A percentile compares a stretch with the other conserved stretches of the same genome.
phyloP scores from a whole-genome alignment of 2,113 vertebrate genomes.

The Urocynchramus pylzowi region DNA sequence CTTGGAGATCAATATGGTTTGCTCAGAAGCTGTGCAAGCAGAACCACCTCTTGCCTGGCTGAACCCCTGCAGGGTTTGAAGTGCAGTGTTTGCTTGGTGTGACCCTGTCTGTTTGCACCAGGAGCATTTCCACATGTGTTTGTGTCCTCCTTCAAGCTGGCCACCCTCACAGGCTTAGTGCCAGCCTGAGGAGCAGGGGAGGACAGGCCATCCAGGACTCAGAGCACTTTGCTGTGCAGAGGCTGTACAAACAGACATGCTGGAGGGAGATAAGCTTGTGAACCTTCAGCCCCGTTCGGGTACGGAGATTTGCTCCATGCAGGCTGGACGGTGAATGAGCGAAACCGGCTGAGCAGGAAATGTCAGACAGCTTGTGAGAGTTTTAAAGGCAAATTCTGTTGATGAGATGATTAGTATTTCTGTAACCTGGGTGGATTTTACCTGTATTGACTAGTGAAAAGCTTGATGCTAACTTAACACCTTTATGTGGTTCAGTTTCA shows the following conservation, averaged over 20 bases:
- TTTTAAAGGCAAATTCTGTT: background rate
- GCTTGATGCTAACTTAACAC: background rate
- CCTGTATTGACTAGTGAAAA: background rate
- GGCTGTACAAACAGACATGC: background rate
- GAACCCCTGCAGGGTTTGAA: background rate
- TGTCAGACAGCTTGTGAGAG: background rate
- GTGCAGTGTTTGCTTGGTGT: background rate
- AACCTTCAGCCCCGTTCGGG: background rate
- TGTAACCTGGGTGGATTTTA: background rate
- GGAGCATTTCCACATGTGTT: background rate
- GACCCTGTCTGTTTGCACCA: background rate
- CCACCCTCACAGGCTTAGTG: background rate
- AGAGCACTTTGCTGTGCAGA: background rate
- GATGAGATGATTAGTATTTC: background rate
- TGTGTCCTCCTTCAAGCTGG: background rate
- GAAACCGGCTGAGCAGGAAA: conserved; percentile 33
- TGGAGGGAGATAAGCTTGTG: background rate
- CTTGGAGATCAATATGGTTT: background rate
- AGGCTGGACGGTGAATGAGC: background rate
- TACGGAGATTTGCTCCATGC: background rate
- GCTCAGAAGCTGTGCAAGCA: background rate
- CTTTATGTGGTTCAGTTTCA: background rate
- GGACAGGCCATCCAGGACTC: background rate
- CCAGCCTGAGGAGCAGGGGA: background rate
- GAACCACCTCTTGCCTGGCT: background rate